A percentile compares a stretch with the other conserved stretches of the same genome.
phyloP scores from a whole-genome alignment of 2,113 vertebrate species.

The Leptosomus discolor region DNA sequence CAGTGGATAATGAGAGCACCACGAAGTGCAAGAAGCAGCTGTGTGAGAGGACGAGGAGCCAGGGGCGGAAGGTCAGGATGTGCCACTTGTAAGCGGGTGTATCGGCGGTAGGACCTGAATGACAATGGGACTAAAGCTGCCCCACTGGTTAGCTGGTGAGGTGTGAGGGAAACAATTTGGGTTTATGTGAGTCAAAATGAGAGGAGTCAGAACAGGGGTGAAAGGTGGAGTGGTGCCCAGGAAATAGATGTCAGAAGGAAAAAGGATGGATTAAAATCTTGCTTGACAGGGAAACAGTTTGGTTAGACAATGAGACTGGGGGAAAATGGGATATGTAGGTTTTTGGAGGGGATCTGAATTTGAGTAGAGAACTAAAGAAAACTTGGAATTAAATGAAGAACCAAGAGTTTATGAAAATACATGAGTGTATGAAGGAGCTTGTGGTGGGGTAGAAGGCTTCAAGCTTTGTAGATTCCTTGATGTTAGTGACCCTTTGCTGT shows the following conservation, averaged over 20 bases:
- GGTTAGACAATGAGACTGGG: rapidly evolving
- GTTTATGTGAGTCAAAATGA: neutral
- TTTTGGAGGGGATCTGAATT: neutral
- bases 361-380: neutral
- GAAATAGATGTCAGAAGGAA: neutral
- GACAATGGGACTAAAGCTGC: neutral
- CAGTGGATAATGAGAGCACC: rapidly evolving
- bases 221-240: neutral
- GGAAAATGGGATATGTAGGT: neutral
- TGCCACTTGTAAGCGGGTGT: neutral
- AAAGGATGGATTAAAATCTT: neutral
- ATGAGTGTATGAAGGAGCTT: neutral
- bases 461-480: neutral
- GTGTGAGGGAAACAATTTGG: neutral
- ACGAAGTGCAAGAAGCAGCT: neutral
- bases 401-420: neutral
- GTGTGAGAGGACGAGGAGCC: rapidly evolving
- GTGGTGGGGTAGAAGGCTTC: neutral
- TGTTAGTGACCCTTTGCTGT: neutral
- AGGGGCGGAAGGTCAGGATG: neutral
- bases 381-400: neutral
- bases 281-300: neutral
- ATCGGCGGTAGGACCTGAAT: too few relatives aligned
- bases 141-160: neutral
- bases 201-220: neutral